These are phyloP conservation scores for Meganola albula DNA, from an alignment of 2,888 invertebrate genomes.

Conservation along the genomic window DNA sequence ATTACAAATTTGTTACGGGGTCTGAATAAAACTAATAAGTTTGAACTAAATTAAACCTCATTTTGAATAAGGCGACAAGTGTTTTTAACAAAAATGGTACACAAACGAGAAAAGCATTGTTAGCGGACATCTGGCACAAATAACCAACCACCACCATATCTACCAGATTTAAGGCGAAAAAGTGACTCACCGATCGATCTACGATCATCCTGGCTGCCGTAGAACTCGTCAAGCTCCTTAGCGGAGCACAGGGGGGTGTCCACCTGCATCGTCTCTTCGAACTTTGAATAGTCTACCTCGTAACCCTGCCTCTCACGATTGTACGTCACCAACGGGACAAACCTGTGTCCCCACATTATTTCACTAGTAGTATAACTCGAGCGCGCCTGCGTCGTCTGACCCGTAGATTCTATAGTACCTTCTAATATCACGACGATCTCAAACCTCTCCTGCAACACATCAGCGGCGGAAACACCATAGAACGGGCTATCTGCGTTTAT, in stretches of 20 bases:
- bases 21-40: too few relatives aligned
- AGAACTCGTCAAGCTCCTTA: conserved; percentile 80
- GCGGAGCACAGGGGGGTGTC: conserved; percentile 88
- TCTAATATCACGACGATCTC: conserved; percentile 90
- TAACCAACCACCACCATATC: conserved; percentile 35
- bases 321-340: conserved; percentile 84
- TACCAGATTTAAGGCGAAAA: conserved; percentile 37
- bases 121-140: conserved; percentile 38
- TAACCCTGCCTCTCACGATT: conserved; percentile 86
- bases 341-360: conserved; percentile 89
- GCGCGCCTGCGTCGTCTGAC: conserved; percentile 84
- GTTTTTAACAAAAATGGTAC: too few relatives aligned
- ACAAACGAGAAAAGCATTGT: conserved; percentile 24
- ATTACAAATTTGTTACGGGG: too few relatives aligned
- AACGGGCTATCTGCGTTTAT: conserved; percentile 91
- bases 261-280: conserved; percentile 87
- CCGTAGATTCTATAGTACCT: conserved; percentile 89
- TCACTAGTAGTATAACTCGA: conserved; percentile 88
- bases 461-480: conserved; percentile 89
- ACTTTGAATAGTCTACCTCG: conserved; percentile 88
- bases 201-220: conserved; percentile 76
- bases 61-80: too few relatives aligned
- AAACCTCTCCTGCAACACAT: conserved; percentile 88
- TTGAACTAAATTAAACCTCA: too few relatives aligned
- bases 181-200: conserved; percentile 75